phyloP scores from a whole-genome alignment of 2,797 vertebrate species.

The Morelia viridis region DNA sequence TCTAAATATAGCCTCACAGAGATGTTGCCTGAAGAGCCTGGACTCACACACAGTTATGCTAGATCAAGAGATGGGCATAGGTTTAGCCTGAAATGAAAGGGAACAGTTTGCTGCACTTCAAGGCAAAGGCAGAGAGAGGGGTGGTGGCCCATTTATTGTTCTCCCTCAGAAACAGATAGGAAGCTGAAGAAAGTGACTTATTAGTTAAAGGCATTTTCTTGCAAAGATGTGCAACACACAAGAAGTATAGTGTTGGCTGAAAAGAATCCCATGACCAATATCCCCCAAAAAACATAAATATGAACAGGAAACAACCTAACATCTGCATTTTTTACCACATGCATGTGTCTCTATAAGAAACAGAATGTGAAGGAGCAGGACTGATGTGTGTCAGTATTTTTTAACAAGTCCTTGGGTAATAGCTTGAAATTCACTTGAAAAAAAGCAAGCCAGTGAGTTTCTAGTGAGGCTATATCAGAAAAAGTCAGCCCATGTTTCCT shows the following conservation, averaged over 20 bases:
- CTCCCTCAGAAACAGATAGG: not conserved
- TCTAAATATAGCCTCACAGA: not conserved
- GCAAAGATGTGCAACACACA: not conserved
- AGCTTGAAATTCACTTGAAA: not conserved
- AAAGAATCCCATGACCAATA: not conserved
- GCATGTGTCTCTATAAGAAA: not conserved
- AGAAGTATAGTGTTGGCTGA: not conserved
- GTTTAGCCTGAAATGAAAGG: not conserved
- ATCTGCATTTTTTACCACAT: not conserved
- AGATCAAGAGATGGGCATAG: not conserved
- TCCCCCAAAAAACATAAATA: not conserved
- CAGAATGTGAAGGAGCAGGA: not conserved
- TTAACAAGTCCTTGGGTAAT: not conserved
- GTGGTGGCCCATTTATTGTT: not conserved
- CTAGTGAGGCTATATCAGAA: not conserved
- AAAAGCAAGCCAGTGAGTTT: not conserved
- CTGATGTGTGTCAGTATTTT: not conserved
- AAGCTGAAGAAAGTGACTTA: not conserved
- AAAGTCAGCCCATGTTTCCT: not conserved
- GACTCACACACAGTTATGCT: conserved; percentile 10
- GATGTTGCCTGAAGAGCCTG: conserved; percentile 5
- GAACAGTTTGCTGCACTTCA: not conserved
- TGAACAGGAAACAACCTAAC: not conserved
- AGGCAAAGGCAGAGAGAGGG: not conserved
- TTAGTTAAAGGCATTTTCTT: not conserved